These are phyloP conservation scores for Bufo bufo DNA, from an alignment of 2,113 vertebrate genomes.

Conservation along the genomic window DNA sequence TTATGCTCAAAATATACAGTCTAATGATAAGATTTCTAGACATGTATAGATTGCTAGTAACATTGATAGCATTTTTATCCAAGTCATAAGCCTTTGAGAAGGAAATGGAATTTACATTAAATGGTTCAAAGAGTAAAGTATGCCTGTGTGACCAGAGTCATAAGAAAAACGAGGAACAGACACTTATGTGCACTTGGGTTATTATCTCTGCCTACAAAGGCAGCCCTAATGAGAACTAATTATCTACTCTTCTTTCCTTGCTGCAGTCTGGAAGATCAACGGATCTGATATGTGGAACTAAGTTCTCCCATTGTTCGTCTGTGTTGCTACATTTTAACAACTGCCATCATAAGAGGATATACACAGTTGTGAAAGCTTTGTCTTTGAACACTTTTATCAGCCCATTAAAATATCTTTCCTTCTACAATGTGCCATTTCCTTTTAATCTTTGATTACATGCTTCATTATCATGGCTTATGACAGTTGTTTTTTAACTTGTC, in stretches of 20 bases:
- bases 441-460: conserved; percentile 42
- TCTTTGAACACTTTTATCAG: conserved; percentile 41
- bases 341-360: conserved; percentile 42
- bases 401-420: conserved; percentile 32
- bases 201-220: conserved; percentile 57
- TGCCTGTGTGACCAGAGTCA: conserved; percentile 47
- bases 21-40: background rate
- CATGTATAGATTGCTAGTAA: background rate
- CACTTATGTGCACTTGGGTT: conserved; percentile 49
- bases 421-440: conserved; percentile 44
- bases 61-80: background rate
- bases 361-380: conserved; percentile 16
- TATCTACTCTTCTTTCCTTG: conserved; percentile 50
- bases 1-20: background rate
- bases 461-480: conserved; percentile 22
- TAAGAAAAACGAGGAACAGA: conserved; percentile 51
- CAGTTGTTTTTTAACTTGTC: conserved; percentile 22
- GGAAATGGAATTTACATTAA: conserved; percentile 48
- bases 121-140: conserved; percentile 50
- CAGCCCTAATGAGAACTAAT: conserved; percentile 58
- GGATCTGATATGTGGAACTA: conserved; percentile 46
- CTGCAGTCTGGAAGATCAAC: conserved; percentile 54
- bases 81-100: conserved; percentile 1
- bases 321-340: conserved; percentile 44
- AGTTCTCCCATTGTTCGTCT: conserved; percentile 48